Percentiles rank a stretch among this genome's conserved stretches.
These are phyloP conservation scores for Blomia tropicalis DNA, from an alignment of 2,888 invertebrate species.

Conservation along the genomic window DNA sequence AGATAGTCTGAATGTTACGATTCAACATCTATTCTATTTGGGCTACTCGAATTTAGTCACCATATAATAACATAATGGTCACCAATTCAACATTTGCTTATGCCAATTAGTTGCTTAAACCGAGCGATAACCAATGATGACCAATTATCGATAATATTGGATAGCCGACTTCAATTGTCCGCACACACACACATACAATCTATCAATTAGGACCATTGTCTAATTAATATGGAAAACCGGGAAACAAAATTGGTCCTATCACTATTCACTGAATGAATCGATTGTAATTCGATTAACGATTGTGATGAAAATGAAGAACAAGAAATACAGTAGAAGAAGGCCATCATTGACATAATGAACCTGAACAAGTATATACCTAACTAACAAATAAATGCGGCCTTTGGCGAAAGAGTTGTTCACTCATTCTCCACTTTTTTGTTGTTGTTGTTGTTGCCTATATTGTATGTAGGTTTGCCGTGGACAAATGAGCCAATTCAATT, in stretches of 20 bases:
- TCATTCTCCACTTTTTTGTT: neutral
- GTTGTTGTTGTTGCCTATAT: neutral
- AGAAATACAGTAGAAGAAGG: too few relatives aligned
- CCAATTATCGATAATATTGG: slow-evolving; percentile 14
- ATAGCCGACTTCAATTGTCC: slow-evolving; percentile 2
- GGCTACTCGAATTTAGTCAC: too few relatives aligned
- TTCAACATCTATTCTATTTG: too few relatives aligned
- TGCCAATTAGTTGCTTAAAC: slow-evolving; percentile 15
- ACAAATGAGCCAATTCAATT: slow-evolving; percentile 7
- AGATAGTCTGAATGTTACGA: too few relatives aligned
- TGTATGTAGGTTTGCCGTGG: neutral
- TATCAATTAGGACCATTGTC: neutral
- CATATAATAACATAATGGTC: too few relatives aligned
- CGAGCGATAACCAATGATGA: slow-evolving; percentile 11
- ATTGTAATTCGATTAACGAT: slow-evolving; percentile 4
- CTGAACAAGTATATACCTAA: too few relatives aligned
- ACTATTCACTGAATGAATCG: slow-evolving; percentile 1
- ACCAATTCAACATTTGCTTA: slow-evolving; percentile 10
- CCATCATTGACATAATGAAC: too few relatives aligned
- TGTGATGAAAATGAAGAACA: too few relatives aligned
- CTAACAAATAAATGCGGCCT: too few relatives aligned
- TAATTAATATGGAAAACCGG: too few relatives aligned
- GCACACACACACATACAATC: too few relatives aligned
- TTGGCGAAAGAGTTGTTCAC: neutral
- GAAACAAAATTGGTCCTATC: neutral